Percentiles rank a stretch among this genome's conserved stretches.
Conservation (phyloP, 1,140 invertebrate genomes). For the Drosophila azteca region DNA sequence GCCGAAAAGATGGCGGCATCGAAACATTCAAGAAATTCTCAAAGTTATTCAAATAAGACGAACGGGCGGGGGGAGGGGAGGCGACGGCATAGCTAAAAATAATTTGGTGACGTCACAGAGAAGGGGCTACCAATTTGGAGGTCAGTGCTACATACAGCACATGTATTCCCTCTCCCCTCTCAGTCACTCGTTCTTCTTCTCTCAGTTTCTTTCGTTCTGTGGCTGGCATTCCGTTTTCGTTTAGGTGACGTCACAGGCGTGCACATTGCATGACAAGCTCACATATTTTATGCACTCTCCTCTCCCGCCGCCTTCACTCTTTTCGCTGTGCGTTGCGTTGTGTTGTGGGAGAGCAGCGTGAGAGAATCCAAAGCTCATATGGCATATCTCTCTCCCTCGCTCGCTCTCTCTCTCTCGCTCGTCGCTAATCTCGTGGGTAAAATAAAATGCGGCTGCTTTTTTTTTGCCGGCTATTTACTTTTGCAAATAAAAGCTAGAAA, state of each 20-base stretch:
- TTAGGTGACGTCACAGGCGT: conserved; percentile 54
- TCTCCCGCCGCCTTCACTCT: no score
- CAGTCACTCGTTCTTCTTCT: conserved; percentile 1
- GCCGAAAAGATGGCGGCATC: conserved; percentile 21
- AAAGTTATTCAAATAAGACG: background rate
- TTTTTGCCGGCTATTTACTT: conserved; percentile 50
- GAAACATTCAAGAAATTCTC: conserved; percentile 8
- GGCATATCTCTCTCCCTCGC: background rate
- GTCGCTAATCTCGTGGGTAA: conserved; percentile 16
- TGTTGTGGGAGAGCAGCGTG: background rate
- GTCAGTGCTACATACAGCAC: conserved; percentile 34
- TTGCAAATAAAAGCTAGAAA: conserved; percentile 18
- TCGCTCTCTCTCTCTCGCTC: no score
- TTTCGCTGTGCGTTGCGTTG: no score
- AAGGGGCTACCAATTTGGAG: conserved; percentile 36
- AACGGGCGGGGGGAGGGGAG: conserved; percentile 4
- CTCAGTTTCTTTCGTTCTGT: conserved; percentile 8
- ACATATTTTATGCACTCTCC: conserved; percentile 23
- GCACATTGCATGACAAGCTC: conserved; percentile 41
- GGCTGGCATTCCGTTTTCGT: background rate
- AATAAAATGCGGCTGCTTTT: conserved; percentile 23
- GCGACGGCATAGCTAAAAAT: conserved; percentile 67
- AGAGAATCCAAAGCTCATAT: conserved; percentile 6
- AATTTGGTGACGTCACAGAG: conserved; percentile 66
- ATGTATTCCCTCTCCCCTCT: background rate